Conservation (phyloP, 2,888 invertebrate species). For the Drosophila melanosoma region DNA sequence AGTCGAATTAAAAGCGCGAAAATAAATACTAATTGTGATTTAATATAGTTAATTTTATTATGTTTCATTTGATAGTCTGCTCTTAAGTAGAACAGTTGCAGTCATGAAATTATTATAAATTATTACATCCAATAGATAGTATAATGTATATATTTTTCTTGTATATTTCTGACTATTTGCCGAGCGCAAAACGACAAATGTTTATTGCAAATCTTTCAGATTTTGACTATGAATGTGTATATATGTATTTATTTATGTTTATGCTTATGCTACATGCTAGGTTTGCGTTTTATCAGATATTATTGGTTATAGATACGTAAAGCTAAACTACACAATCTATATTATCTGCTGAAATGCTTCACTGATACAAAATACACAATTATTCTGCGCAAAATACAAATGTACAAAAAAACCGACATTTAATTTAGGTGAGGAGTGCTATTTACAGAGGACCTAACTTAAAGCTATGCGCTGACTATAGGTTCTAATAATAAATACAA, state of each 20-base stretch:
- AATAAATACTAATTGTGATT: not conserved
- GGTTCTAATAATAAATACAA: conserved; percentile 39
- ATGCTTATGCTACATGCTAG: conserved; percentile 20
- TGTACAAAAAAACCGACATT: conserved; percentile 43
- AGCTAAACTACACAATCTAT: conserved; percentile 47
- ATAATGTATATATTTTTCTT: conserved; percentile 48
- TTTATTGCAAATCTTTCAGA: conserved; percentile 72
- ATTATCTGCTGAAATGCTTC: conserved; percentile 62
- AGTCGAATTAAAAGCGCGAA: not conserved
- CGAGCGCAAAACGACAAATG: conserved; percentile 43
- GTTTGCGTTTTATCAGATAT: conserved; percentile 34
- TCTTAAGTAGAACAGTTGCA: conserved; percentile 23
- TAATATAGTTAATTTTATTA: conserved; percentile 51
- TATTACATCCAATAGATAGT: conserved; percentile 40
- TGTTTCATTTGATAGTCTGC: conserved; percentile 50
- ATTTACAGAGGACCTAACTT: conserved; percentile 43
- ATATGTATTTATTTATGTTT: conserved; percentile 19
- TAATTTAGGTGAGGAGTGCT: conserved; percentile 10
- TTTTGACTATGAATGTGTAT: conserved; percentile 64
- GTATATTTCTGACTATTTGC: conserved; percentile 69
- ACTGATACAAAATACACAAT: conserved; percentile 60
- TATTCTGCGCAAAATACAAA: conserved; percentile 40
- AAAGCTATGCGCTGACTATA: conserved; percentile 35
- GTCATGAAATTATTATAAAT: conserved; percentile 28
- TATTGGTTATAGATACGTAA: conserved; percentile 33